These are phyloP conservation scores for Nyleta sp. DNA, from an alignment of 2,888 invertebrate species.

Conservation along the genomic window DNA sequence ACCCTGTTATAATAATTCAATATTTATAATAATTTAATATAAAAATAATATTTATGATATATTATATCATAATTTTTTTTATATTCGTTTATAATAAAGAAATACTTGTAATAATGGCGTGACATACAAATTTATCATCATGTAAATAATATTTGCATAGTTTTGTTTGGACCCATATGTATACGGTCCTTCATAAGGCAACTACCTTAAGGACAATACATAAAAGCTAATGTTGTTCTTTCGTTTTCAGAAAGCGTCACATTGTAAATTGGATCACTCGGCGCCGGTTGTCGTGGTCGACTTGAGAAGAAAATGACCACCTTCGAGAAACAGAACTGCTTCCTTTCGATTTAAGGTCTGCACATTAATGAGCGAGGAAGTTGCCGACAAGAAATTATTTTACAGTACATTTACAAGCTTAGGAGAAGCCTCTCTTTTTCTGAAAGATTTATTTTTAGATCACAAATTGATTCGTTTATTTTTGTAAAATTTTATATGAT, in stretches of 20 bases:
- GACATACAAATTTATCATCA: no score
- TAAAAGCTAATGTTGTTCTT: no score
- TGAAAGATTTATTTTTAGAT: conserved; percentile 28
- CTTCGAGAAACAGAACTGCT: conserved; percentile 8
- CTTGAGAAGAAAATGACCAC: conserved; percentile 83
- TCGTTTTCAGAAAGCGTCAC: conserved; percentile 87
- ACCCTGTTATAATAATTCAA: no score
- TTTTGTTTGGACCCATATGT: no score
- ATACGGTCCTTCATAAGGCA: no score
- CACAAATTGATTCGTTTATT: conserved; percentile 11
- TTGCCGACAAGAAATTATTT: not conserved
- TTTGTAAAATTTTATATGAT: conserved; percentile 40
- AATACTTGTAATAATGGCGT: no score
- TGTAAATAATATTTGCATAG: no score
- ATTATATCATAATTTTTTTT: no score
- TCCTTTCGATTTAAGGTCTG: conserved; percentile 33
- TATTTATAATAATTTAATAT: no score
- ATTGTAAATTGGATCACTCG: conserved; percentile 86
- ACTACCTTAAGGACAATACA: no score
- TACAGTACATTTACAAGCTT: not conserved
- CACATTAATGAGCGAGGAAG: conserved; percentile 17
- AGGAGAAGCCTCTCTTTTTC: conserved; percentile 11
- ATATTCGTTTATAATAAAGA: no score
- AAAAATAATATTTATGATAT: no score
- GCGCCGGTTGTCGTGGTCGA: conserved; percentile 89